Conservation (phyloP, 1,140 invertebrate species). For the Drosophila ohnishii region DNA sequence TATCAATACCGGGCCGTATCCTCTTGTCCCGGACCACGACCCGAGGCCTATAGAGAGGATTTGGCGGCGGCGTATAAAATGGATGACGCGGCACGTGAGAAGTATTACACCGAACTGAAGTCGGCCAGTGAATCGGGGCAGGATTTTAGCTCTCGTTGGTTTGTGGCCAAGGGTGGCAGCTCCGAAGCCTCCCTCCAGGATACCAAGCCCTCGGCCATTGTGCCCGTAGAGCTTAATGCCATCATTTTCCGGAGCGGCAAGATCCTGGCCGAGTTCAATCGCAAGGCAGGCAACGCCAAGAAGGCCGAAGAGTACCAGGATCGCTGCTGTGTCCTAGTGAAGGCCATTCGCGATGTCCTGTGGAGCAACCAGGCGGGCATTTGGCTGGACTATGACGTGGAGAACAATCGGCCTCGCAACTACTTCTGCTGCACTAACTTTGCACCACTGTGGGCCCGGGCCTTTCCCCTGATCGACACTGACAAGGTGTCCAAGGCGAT, state of each 20-base stretch:
- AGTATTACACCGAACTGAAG: constrained; percentile 91
- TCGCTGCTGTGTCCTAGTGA: constrained; percentile 87
- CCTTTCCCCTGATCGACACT: constrained; percentile 86
- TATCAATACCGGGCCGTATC: constrained; percentile 89
- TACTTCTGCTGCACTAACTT: constrained; percentile 95
- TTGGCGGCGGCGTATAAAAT: constrained; percentile 84
- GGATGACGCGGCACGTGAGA: constrained; percentile 87
- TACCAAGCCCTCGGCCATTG: constrained; percentile 89
- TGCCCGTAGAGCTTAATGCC: constrained; percentile 95
- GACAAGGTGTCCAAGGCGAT: constrained; percentile 88
- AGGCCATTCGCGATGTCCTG: constrained; percentile 85
- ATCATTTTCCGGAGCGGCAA: constrained; percentile 92
- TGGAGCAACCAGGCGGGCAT: constrained; percentile 93
- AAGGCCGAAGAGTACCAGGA: constrained; percentile 87
- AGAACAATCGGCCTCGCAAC: constrained; percentile 88
- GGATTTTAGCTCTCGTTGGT: constrained; percentile 97
- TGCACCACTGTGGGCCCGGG: constrained; percentile 91
- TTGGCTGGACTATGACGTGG: constrained; percentile 94
- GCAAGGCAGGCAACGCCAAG: constrained; percentile 85
- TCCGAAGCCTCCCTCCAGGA: constrained; percentile 90
- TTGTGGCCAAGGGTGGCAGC: constrained; percentile 86
- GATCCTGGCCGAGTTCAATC: constrained; percentile 89
- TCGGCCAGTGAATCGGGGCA: constrained; percentile 96
- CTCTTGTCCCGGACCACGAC: constrained; percentile 90
- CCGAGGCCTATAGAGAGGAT: constrained; percentile 93